Evolutionary conservation across 2,888 invertebrate genomes (phyloP).

Genomic region (Patella depressa): DNA sequence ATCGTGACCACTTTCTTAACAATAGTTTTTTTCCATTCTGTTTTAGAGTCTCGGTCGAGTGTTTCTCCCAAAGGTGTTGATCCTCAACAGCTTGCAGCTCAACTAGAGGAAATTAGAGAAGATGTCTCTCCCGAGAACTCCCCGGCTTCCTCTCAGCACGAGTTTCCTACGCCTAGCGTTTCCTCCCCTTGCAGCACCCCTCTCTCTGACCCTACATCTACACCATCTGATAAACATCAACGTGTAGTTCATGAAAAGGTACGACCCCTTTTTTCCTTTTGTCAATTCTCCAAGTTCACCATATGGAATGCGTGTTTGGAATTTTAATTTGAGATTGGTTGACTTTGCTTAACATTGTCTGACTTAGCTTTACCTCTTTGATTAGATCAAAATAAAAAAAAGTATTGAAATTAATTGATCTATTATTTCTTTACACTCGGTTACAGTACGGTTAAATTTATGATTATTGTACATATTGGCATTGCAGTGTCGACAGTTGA

Average conservation of each 20-base stretch:
- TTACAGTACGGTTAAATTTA: too few species aligned
- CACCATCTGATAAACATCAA: conserved; percentile 55
- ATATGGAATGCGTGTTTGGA: neutral
- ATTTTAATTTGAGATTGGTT: neutral
- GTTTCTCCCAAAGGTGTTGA: conserved; percentile 60
- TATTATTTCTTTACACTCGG: too few species aligned
- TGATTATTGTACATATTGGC: too few species aligned
- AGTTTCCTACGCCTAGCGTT: conserved; percentile 64
- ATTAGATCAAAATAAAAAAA: too few species aligned
- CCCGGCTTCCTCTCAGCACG: conserved; percentile 66
- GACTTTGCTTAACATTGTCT: too few species aligned
- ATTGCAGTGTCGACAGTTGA: too few species aligned
- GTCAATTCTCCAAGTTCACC: neutral
- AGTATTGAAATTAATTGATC: too few species aligned
- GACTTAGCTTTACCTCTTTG: too few species aligned
- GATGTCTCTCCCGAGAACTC: conserved; percentile 61
- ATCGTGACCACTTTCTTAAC: too few species aligned
- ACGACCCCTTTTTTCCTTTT: conserved; percentile 1
- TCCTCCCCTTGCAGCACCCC: conserved; percentile 67
- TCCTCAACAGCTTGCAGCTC: conserved; percentile 63
- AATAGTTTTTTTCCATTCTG: neutral
- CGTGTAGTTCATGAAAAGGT: conserved; percentile 37
- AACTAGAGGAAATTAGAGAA: conserved; percentile 64
- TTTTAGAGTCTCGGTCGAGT: conserved; percentile 32
- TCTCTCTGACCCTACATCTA: conserved; percentile 59